Evolutionary conservation across 2,113 vertebrate genomes (phyloP).

Genomic region (Ciconia stormi): DNA sequence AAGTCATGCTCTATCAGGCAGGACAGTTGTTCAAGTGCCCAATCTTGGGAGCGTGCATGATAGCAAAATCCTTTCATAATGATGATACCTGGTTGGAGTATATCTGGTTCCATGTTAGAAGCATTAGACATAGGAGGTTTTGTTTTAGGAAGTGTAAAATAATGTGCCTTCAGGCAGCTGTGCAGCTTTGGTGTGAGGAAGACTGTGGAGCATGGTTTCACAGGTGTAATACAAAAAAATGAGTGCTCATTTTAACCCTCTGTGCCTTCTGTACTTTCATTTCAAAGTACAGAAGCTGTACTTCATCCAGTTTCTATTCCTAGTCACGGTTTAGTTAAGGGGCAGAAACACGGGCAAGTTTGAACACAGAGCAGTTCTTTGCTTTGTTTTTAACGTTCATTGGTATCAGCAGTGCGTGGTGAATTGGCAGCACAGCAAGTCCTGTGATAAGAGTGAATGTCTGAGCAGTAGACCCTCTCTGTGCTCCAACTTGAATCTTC

Average conservation of each 20-base stretch:
- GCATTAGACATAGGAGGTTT: not conserved
- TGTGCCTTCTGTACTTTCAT: not conserved
- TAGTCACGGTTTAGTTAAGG: not conserved
- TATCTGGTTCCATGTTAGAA: not conserved
- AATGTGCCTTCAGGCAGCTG: not conserved
- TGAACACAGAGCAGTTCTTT: not conserved
- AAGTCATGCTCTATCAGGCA: not conserved
- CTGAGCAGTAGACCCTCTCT: not conserved
- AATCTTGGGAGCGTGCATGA: fast-evolving
- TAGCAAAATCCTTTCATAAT: not conserved
- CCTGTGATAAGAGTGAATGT: not conserved
- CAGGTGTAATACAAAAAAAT: not conserved
- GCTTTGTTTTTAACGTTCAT: not conserved
- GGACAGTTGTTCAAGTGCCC: not conserved
- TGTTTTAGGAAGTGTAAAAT: not conserved
- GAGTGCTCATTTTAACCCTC: not conserved
- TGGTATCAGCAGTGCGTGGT: not conserved
- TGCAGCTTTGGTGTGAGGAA: not conserved
- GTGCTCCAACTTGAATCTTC: not conserved
- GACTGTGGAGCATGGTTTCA: not conserved
- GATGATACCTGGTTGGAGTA: not conserved
- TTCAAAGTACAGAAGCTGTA: not conserved
- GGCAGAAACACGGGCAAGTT: not conserved
- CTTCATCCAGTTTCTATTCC: not conserved
- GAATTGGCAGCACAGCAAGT: not conserved